These are phyloP conservation scores for Strongylocentrotus purpuratus DNA, from an alignment of 35 echinoderm and acorn worm species.

Conservation along the genomic window DNA sequence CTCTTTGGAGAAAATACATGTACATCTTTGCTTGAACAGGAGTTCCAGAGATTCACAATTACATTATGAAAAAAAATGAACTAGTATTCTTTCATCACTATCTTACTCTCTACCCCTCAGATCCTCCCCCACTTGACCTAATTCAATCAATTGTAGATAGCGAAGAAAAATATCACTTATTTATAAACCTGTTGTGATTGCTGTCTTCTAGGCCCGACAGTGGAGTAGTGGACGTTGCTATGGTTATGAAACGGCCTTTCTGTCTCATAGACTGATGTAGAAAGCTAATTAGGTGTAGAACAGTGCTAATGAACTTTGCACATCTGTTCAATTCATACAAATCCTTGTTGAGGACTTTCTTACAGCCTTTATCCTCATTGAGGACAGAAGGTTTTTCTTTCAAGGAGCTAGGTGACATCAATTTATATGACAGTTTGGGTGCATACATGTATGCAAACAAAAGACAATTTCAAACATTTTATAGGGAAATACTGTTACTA, in stretches of 20 bases:
- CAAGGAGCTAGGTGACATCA: neutral
- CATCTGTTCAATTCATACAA: slow-evolving; percentile 18
- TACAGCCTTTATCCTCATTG: neutral
- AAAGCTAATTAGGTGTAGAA: neutral
- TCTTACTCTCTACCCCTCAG: too few relatives aligned
- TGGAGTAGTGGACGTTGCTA: neutral
- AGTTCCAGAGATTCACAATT: too few relatives aligned
- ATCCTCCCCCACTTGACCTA: neutral
- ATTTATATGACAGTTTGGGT: neutral
- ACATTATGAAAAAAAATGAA: too few relatives aligned
- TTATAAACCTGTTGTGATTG: neutral
- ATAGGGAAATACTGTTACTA: too few relatives aligned
- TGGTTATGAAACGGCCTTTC: neutral
- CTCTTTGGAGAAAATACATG: too few relatives aligned
- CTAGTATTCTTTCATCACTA: too few relatives aligned
- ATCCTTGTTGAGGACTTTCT: neutral
- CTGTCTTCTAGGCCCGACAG: neutral
- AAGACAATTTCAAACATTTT: neutral
- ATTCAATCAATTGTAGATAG: neutral
- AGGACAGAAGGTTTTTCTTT: neutral
- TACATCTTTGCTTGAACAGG: too few relatives aligned
- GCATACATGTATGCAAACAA: neutral
- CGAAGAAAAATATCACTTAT: neutral
- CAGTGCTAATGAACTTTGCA: slow-evolving; percentile 10
- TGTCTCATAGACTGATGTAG: neutral